Conservation (phyloP, 2,888 invertebrate species). For the Pseudococcus viburni region DNA sequence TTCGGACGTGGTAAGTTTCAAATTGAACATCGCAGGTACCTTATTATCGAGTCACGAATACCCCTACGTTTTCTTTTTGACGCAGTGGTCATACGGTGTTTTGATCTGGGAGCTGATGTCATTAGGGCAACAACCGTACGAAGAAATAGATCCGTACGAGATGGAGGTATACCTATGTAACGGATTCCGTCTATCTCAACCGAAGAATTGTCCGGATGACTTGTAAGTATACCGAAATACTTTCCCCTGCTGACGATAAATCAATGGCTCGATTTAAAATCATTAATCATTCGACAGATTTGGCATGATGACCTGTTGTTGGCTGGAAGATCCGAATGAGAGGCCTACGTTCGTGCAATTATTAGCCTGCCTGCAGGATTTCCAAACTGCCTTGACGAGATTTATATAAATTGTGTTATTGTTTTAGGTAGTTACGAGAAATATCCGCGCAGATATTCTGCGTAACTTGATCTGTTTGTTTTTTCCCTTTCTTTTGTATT, state of each 20-base stretch:
- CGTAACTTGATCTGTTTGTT: not conserved
- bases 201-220: conserved; percentile 95
- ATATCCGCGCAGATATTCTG: not conserved
- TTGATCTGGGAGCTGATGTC: conserved; percentile 95
- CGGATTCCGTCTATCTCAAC: conserved; percentile 91
- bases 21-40: not conserved
- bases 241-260: conserved; percentile 3
- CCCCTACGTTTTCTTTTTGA: not conserved
- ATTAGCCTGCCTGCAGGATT: conserved; percentile 81
- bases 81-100: conserved; percentile 94
- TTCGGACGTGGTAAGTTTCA: conserved; percentile 86
- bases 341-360: conserved; percentile 81
- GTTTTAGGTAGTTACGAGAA: not conserved
- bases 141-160: conserved; percentile 93
- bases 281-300: conserved; percentile 73
- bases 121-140: conserved; percentile 89
- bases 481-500: not conserved
- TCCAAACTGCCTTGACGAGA: conserved; percentile 80
- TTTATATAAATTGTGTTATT: conserved; percentile 74
- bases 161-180: conserved; percentile 89
- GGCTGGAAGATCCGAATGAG: conserved; percentile 78
- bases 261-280: not conserved
- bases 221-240: conserved; percentile 78
- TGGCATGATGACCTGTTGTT: conserved; percentile 83
- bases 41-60: too few species aligned